Base-by-base conservation (phyloP, 2,113 vertebrate species). In the Circaetus cinerascens region DNA sequence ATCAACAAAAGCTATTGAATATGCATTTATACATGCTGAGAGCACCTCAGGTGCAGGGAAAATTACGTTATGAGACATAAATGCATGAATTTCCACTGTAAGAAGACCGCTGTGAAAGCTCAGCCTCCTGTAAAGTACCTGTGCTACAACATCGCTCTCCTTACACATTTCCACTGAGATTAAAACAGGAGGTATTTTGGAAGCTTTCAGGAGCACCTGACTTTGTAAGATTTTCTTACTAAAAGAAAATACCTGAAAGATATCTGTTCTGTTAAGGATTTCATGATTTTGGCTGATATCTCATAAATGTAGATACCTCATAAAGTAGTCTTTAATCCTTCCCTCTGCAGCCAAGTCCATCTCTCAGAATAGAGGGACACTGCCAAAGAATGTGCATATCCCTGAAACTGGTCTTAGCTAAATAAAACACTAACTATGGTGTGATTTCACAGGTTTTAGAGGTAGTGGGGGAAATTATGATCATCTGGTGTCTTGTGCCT, bases 1-100 rank as follows among this genome's bases (percentile, higher is more conserved):
- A 96, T 78, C 93, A 80, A 80, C 38, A 40, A 50, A 55, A 93
- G 38, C 82, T 77, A 88, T 20, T 96, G 86, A 95, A 93, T 94
- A 91, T 89, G 62, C 69, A 91, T 88, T 94, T 89, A 81, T 75
- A 67, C 72, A 45, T 73, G 53, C 76, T 95, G 86, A 91, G 76
- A 94, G 22, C 29, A 91, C 13, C 66, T 91, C 73, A 85, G 83
- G 43, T 82, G 27, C 62, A 79, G n/a, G 45, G 26, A 66, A 80
- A 91, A 89, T 72, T 81, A 29, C 21, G 15, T 93, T 95, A 74
- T 62, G 62, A 93, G 55, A 73, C 62, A 91, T 62, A 86, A 95
- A 86, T 48, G 32, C 46, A 51, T 13, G 29, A 89, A 56, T 82
- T 90, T 94, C 27, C 73, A 60, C 53, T 89, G 18, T 55, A 81